Base-by-base conservation (phyloP, 2,797 vertebrate species). In the Cuculus canorus region DNA sequence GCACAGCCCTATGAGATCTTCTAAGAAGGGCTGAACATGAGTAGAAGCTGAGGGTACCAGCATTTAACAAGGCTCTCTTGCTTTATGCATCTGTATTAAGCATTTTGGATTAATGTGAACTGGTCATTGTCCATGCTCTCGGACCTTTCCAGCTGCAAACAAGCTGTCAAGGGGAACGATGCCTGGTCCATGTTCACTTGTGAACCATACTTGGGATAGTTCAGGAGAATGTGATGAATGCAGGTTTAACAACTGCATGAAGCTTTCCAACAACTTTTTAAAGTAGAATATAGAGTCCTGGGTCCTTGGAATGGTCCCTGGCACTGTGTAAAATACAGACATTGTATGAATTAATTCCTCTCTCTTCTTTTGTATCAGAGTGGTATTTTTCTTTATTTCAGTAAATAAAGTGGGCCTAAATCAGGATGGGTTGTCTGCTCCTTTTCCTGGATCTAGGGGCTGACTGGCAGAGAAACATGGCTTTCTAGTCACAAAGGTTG, bases 181-280 rank as follows among this genome's bases (percentile, higher is more conserved):
- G 33, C 15, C 45, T 71, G 22, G 8, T 45, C 57, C n/a, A 9
- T 1, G 1, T 18, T 47, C 66, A 48, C 32, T 21, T 81, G 39
- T 13, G 12, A 32, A 30, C 10, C 28, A 21, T 30, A 15, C 24
- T 45, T 81, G 33, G 39, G 7, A 30, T n/a, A 30, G 23, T 50
- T 78, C 25, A 48, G 65, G 23, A 75, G 17, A 65, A 60, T 11
- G 6, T 2, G 16, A 43, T 72, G 61, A 61, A 2, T 0, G 0
- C 6, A 33, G 10, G 7, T 69, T 72, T 71, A 73, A 30, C 9
- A 23, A 8, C 37, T 88, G 41, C n/a, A 35, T 32, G 5, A 47
- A 13, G 8, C 4, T 75, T 88, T 66, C 15, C n/a, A 72, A 35
- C 23, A 56, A 48, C 6, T 53, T 89, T 28, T 72, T 11, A 33